These are phyloP conservation scores for Glossophaga mutica DNA, from an alignment of 2,797 vertebrate species.

Conservation along the genomic window DNA sequence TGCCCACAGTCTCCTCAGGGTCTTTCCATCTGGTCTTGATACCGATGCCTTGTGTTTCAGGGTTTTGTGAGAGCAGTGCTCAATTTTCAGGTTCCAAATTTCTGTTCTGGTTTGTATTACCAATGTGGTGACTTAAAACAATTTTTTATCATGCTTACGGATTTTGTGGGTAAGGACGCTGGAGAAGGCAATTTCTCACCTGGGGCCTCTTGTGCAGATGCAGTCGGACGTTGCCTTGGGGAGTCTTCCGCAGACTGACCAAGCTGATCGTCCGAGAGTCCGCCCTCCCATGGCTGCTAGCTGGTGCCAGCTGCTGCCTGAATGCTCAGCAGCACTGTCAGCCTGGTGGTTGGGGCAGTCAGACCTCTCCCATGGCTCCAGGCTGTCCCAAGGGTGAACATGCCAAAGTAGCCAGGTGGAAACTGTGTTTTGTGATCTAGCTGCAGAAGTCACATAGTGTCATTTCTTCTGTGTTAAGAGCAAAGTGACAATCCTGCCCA, in stretches of 20 bases:
- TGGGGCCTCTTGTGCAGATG: background rate
- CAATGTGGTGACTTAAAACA: background rate
- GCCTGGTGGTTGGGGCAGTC: background rate
- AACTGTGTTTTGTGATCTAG: background rate
- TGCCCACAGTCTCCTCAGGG: background rate
- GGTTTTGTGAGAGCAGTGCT: background rate
- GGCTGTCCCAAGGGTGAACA: background rate
- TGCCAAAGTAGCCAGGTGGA: background rate
- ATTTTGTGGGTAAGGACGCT: background rate
- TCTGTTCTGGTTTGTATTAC: background rate
- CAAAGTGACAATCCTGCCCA: background rate
- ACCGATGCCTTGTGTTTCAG: background rate
- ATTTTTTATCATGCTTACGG: background rate
- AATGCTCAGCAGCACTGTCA: background rate
- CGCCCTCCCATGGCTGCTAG: background rate
- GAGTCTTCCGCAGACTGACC: background rate
- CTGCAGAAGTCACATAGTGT: background rate
- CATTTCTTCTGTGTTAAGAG: background rate
- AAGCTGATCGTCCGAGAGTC: background rate
- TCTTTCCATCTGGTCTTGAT: background rate
- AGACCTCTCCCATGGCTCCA: background rate
- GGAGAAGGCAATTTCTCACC: background rate
- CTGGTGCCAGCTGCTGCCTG: background rate
- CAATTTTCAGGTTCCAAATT: background rate
- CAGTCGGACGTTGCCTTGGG: background rate